Base-by-base conservation (phyloP, 2,113 vertebrate species). In the Solenodon paradoxus region DNA sequence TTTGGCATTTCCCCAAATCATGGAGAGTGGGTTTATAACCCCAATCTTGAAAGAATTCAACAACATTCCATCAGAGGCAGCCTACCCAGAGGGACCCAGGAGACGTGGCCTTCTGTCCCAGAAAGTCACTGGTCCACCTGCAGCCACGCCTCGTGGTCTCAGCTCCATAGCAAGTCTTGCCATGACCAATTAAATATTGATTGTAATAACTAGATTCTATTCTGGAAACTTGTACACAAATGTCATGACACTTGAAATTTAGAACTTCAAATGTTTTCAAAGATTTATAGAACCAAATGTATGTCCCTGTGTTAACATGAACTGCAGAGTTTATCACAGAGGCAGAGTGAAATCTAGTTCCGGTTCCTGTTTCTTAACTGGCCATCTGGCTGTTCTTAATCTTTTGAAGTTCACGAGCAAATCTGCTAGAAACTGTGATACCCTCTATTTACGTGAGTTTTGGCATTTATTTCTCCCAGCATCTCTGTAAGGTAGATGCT, bases 1-100 rank as follows among this genome's bases (percentile, higher is more conserved):
- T 82, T 92, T 94, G 53, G 85, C 81, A 90, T 81, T 96, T 87
- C 87, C 8, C 15, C 53, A 80, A 81, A 66, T 59, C 22, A 53
- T 51, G 30, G 57, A 69, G 3, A 45, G 0, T 42, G 7, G 20
- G 30, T 69, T 55, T 69, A 15, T 57, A 49, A 61, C 15, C 55
- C 83, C 32, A 93, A 20, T 35, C 74, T 40, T 61, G 47, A 49
- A 88, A 64, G 30, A 87, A 59, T 38, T 6, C 30, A 69, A 1
- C 49, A 47, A 40, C 6, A 15, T 22, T 83, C 49, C 24, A 35
- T 59, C 15, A 84, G 63, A 92, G 47, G 55, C 32, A 40, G 20
- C 24, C 4, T 22, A 10, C 45, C 7, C 3, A 2, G n/a, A 5
- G 13, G 9, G 49, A 24, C 71, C 35, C 75, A 45, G 53, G 83